These are phyloP conservation scores for Terrapene triunguis DNA, from an alignment of 2,113 vertebrate genomes.

Conservation along the genomic window DNA sequence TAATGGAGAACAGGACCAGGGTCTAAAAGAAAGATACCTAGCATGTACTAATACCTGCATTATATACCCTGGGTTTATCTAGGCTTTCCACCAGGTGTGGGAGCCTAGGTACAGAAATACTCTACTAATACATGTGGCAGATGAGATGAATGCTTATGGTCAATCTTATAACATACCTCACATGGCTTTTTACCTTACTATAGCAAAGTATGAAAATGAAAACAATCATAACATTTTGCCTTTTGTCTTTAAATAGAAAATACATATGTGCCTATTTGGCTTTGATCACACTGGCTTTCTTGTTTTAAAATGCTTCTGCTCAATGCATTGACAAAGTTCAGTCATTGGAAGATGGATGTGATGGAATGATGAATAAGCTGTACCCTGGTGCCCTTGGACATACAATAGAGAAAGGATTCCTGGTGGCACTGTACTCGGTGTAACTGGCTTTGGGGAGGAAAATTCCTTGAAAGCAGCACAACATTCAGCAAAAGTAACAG, in stretches of 20 bases:
- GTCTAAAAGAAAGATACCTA: neutral
- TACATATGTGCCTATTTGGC: too few species aligned
- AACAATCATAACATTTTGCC: too few species aligned
- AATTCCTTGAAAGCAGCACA: conserved; percentile 50
- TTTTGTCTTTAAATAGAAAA: too few species aligned
- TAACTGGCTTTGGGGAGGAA: neutral
- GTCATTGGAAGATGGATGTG: neutral
- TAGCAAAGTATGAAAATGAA: too few species aligned
- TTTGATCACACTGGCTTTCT: too few species aligned
- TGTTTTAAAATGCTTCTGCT: too few species aligned
- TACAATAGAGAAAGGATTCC: neutral
- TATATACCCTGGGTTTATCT: neutral
- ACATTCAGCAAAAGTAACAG: neutral
- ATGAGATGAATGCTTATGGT: too few species aligned
- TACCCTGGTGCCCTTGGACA: accelerated
- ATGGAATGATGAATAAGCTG: neutral
- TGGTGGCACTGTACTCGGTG: neutral
- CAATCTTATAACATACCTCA: too few species aligned
- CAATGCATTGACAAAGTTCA: too few species aligned
- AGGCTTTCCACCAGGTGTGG: neutral
- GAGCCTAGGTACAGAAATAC: neutral
- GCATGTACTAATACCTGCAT: neutral
- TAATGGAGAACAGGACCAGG: neutral
- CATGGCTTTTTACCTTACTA: too few species aligned
- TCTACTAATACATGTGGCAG: neutral